phyloP scores from a whole-genome alignment of 1,140 invertebrate species.

The Formica exsecta region DNA sequence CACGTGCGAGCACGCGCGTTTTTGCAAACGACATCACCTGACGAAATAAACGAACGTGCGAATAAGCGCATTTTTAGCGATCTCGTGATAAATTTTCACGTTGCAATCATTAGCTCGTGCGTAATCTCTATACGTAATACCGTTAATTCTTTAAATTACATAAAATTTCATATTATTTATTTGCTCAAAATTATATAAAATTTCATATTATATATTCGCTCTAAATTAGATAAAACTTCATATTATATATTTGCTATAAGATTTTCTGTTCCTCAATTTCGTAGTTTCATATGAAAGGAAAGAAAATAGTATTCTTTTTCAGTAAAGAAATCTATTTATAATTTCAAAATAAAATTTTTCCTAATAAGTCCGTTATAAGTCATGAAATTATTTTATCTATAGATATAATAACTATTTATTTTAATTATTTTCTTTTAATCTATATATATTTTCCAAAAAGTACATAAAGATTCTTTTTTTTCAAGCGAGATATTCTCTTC shows the following conservation, averaged over 20 bases:
- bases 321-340: neutral
- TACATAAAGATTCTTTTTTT: neutral
- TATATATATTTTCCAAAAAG: neutral
- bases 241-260: neutral
- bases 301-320: neutral
- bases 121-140: neutral
- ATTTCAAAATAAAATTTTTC: neutral
- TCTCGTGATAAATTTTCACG: constrained; percentile 15
- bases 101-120: no score
- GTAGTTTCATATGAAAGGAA: neutral
- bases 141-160: neutral
- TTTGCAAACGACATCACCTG: constrained; percentile 2
- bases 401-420: no score
- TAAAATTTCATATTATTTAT: neutral
- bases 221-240: no score
- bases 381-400: neutral
- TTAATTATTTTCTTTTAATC: no score
- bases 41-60: constrained; percentile 16
- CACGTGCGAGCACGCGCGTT: neutral
- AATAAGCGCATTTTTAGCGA: constrained; percentile 43
- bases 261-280: neutral
- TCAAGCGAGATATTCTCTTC: neutral
- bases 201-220: no score
- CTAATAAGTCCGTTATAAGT: neutral
- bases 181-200: no score